Evolutionary conservation across 2,888 invertebrate genomes (phyloP).

Genomic region (Eilema caniola): DNA sequence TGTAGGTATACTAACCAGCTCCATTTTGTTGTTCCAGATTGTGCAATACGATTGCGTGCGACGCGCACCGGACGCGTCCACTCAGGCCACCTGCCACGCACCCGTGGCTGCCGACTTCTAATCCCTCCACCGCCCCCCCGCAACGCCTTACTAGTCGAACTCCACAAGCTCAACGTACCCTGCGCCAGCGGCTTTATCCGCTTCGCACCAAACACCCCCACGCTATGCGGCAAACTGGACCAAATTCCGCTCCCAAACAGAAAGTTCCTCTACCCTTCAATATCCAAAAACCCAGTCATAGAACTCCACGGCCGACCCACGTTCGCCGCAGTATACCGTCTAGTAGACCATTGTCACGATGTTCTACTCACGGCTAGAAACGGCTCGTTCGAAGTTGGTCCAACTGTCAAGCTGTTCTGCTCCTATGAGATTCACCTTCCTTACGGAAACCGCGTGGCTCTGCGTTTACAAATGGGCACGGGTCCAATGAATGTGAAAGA

Average conservation of each 20-base stretch:
- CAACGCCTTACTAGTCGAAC: slow-evolving; percentile 88
- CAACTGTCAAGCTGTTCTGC: slow-evolving; percentile 87
- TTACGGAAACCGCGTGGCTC: slow-evolving; percentile 90
- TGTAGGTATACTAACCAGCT: neutral
- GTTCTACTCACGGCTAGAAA: slow-evolving; percentile 88
- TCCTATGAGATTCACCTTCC: slow-evolving; percentile 90
- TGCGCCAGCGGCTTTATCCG: slow-evolving; percentile 88
- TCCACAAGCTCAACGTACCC: slow-evolving; percentile 90
- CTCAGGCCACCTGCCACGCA: slow-evolving; percentile 84
- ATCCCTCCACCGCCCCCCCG: slow-evolving; percentile 77
- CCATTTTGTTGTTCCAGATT: slow-evolving; percentile 85
- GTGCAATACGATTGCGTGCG: slow-evolving; percentile 84
- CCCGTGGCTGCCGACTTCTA: slow-evolving; percentile 85
- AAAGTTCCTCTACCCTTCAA: slow-evolving; percentile 85
- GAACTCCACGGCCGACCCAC: slow-evolving; percentile 88
- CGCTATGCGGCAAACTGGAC: slow-evolving; percentile 90
- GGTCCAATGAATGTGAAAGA: slow-evolving; percentile 70
- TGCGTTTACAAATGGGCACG: slow-evolving; percentile 87
- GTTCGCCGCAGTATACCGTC: slow-evolving; percentile 89
- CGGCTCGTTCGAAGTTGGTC: slow-evolving; percentile 89
- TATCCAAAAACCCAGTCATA: slow-evolving; percentile 83
- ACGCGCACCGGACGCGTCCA: slow-evolving; percentile 79
- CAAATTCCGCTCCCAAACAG: slow-evolving; percentile 88
- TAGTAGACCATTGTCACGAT: slow-evolving; percentile 91
- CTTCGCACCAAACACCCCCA: slow-evolving; percentile 83